Evolutionary conservation across 2,888 invertebrate genomes (phyloP).

Genomic region (Polymixis flavicincta): DNA sequence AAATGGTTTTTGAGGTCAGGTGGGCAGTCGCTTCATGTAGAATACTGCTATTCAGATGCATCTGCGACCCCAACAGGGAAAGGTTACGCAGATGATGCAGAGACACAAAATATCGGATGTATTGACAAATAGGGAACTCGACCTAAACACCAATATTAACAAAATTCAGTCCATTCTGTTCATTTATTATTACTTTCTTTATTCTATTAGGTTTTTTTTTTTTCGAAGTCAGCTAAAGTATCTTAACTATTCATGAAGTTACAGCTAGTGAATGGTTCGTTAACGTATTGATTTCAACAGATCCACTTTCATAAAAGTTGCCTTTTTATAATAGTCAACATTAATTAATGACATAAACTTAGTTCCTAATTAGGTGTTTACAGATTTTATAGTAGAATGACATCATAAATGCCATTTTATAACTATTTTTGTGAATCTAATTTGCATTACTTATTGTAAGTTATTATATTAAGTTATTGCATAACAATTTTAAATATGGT

Average conservation of each 20-base stretch:
- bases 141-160: too few relatives aligned
- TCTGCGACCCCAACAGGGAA: too few relatives aligned
- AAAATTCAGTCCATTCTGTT: neutral
- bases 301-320: constrained; percentile 1
- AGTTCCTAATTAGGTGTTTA: constrained; percentile 1
- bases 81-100: too few relatives aligned
- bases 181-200: neutral
- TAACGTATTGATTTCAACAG: neutral
- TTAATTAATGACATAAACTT: neutral
- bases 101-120: too few relatives aligned
- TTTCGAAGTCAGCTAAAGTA: neutral
- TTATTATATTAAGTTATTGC: constrained; percentile 8
- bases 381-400: neutral
- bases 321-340: neutral
- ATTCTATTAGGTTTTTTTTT: neutral
- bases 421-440: constrained; percentile 3
- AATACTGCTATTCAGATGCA: too few relatives aligned
- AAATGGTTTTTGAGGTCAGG: too few relatives aligned
- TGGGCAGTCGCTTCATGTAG: too few relatives aligned
- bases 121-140: too few relatives aligned
- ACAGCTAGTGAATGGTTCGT: neutral
- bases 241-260: neutral
- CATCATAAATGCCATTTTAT: neutral
- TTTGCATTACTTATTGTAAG: neutral
- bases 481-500: neutral